Evolutionary conservation across 2,888 invertebrate genomes (phyloP).

Genomic region (Dasysyrphus tricinctus): DNA sequence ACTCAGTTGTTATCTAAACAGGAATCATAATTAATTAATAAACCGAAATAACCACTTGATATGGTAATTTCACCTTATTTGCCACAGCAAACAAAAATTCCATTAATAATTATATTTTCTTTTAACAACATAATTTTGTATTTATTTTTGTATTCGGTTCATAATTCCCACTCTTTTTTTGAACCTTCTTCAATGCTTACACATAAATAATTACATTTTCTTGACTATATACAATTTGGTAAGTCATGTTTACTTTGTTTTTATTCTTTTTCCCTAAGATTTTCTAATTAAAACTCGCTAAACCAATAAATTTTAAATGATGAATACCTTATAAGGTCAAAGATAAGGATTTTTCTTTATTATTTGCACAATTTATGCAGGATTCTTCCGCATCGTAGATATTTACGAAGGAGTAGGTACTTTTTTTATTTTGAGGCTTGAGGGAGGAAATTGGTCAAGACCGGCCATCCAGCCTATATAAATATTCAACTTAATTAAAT

Average conservation of each 20-base stretch:
- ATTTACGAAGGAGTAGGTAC: neutral
- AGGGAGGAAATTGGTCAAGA: slow-evolving; percentile 1
- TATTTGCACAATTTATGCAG: slow-evolving; percentile 33
- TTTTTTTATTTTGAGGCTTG: neutral
- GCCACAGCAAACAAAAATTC: neutral
- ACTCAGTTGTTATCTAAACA: too few species aligned
- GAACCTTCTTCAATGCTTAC: neutral
- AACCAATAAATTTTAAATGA: slow-evolving; percentile 48
- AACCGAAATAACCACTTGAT: neutral
- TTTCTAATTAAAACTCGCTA: slow-evolving; percentile 47
- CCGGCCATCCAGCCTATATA: neutral
- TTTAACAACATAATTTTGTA: slow-evolving; percentile 13
- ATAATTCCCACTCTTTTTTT: neutral
- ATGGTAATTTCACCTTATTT: neutral
- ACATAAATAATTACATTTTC: slow-evolving; percentile 30
- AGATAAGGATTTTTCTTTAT: slow-evolving; percentile 35
- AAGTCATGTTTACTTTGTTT: slow-evolving; percentile 36
- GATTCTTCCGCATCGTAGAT: slow-evolving; percentile 23
- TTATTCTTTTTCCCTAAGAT: slow-evolving; percentile 13
- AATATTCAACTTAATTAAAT: slow-evolving; percentile 42
- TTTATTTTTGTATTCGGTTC: slow-evolving; percentile 1
- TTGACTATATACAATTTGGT: slow-evolving; percentile 4
- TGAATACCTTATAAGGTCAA: slow-evolving; percentile 46
- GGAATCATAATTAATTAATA: neutral
- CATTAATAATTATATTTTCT: slow-evolving; percentile 1